phyloP scores from a whole-genome alignment of 2,888 invertebrate species.

The Tetramorium bicarinatum region DNA sequence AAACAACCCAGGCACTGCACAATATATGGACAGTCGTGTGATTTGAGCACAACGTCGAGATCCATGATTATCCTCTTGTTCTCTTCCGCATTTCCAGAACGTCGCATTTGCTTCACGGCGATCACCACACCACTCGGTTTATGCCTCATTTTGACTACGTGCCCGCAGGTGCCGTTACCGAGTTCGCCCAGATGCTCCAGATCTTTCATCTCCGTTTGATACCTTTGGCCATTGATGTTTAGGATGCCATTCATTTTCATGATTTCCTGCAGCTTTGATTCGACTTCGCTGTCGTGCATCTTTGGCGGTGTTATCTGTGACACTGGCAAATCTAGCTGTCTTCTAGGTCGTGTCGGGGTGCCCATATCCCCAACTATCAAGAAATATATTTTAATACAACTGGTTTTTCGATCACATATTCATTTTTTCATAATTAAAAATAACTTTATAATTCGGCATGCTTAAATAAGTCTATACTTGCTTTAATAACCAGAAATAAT shows the following conservation, averaged over 20 bases:
- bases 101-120: conserved; percentile 99
- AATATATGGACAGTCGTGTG: conserved; percentile 98
- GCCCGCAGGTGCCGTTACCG: conserved; percentile 98
- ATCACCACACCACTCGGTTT: conserved; percentile 94
- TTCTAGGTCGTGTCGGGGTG: conserved; percentile 87
- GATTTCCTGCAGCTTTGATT: conserved; percentile 95
- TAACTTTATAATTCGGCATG: background rate
- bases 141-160: conserved; percentile 98
- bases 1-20: conserved; percentile 99
- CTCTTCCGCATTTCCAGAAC: conserved; percentile 98
- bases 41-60: conserved; percentile 98
- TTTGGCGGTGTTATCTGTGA: conserved; percentile 89
- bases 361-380: conserved; percentile 86
- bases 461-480: background rate
- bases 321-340: conserved; percentile 88
- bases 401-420: background rate
- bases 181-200: conserved; percentile 95
- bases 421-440: background rate
- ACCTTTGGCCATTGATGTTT: conserved; percentile 93
- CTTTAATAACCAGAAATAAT: background rate
- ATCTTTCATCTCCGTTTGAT: conserved; percentile 93
- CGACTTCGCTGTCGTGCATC: conserved; percentile 89
- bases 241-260: conserved; percentile 97
- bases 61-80: conserved; percentile 99
- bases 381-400: background rate